phyloP scores from a whole-genome alignment of 2,888 invertebrate genomes.

The Vesta saturnalis region DNA sequence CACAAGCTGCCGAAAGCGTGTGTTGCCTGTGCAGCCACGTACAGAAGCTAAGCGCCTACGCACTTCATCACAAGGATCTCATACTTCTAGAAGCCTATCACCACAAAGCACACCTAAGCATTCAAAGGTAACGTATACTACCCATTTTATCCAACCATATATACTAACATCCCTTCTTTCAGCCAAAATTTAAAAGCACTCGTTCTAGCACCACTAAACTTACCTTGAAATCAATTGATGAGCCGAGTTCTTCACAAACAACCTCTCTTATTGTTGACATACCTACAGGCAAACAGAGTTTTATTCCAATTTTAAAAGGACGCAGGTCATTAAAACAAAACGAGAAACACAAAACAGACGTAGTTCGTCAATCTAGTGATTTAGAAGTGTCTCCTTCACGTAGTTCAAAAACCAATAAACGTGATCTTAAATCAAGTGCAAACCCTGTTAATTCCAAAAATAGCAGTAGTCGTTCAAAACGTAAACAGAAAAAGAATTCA shows the following conservation, averaged over 20 bases:
- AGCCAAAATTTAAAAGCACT: neutral
- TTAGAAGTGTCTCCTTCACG: neutral
- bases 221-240: constrained; percentile 24
- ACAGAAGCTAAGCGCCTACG: constrained; percentile 69
- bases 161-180: neutral
- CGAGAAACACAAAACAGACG: neutral
- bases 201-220: neutral
- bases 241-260: constrained; percentile 42
- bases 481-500: neutral
- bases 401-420: neutral
- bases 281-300: constrained; percentile 39
- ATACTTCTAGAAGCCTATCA: constrained; percentile 7
- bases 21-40: constrained; percentile 68
- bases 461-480: neutral
- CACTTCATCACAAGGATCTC: constrained; percentile 60
- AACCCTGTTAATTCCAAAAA: neutral
- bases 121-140: constrained; percentile 15
- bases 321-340: constrained; percentile 13
- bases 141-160: constrained; percentile 18
- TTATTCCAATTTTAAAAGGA: constrained; percentile 31
- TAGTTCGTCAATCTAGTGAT: neutral
- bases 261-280: constrained; percentile 36
- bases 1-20: constrained; percentile 65
- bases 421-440: neutral
- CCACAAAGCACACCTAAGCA: constrained; percentile 5